Evolutionary conservation across 2,797 vertebrate species (phyloP), one percentile per base, ranked within the genome.

Genomic region (Neomorphus geoffroyi): DNA sequence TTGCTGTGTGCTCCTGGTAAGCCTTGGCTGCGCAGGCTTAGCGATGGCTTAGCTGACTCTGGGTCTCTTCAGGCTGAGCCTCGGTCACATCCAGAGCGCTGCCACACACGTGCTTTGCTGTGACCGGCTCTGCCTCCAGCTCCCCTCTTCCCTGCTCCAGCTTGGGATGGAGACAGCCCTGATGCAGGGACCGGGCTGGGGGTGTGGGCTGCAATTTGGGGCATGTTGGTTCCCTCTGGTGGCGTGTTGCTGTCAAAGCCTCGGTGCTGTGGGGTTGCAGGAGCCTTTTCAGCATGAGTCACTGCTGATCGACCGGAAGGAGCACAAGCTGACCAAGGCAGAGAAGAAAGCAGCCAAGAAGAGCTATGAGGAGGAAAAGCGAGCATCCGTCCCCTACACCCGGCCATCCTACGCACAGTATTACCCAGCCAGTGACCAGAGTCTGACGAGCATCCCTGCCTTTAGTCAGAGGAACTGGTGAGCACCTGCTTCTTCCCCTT

Each of bases 261-360:
- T 30, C 50, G 16, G 27, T 95, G 84, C 77, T 94, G 18, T 96
- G 80, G 80, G 83, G 45, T 95, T 91, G 80, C 91, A 99, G 99
- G 98, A 98, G 97, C 99, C 99, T 97, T 99, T 99, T 96, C 99
- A 99, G 94, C 99, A 99, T 2, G 99, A 99, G 97, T 99, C 99
- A 77, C 97, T 99, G 96, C 98, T 99, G 86, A 98, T 99, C 97
- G 99, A 99, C 97, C 98, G 99, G 62, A 99, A 99, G 97, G 99
- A 99, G 92, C 98, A 99, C n/a, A 99, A 99, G 97, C 97, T 99
- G 94, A 99, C 99, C 95, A 99, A 99, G 98, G 99, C 99, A 54
- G 99, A 99, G 98, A 99, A 99, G 97, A 99, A 99, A 97, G 99
- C 99, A 18, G 99, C 99, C 67, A 99, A 99, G 97, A 99, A 99